phyloP scores from a whole-genome alignment of 2,888 invertebrate genomes.

The Entomobrya multifasciata region DNA sequence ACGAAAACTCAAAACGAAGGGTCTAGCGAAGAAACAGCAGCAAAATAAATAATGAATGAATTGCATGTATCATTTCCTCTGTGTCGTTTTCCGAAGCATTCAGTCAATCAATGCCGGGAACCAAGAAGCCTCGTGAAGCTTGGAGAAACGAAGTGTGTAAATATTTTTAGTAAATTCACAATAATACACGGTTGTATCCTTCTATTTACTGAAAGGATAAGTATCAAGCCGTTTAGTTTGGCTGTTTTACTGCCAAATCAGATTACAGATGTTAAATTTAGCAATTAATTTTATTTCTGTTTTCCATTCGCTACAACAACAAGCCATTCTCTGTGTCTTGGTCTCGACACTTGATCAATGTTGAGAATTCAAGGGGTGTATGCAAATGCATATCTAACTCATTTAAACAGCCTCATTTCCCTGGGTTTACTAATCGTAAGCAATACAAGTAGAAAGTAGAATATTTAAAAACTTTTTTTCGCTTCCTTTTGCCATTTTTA shows the following conservation, averaged over 20 bases:
- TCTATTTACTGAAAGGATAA: no score
- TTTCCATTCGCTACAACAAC: background rate
- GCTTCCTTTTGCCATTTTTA: no score
- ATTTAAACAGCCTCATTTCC: no score
- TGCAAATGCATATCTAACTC: no score
- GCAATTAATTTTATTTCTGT: no score
- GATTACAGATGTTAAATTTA: background rate
- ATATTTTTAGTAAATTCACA: constrained; percentile 6
- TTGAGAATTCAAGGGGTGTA: background rate
- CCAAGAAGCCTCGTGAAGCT: background rate
- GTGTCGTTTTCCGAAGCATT: background rate
- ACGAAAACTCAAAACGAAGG: background rate
- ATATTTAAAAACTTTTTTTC: no score
- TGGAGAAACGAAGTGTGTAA: background rate
- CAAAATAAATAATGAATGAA: constrained; percentile 7
- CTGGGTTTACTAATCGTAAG: no score
- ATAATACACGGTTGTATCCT: no score
- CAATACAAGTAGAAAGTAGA: no score
- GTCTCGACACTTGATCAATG: background rate
- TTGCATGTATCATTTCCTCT: constrained; percentile 28
- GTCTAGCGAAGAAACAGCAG: background rate
- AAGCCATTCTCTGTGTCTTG: background rate
- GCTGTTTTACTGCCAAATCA: background rate
- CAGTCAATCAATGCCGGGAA: background rate
- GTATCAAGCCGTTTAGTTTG: background rate